Percentiles rank a stretch among this genome's conserved stretches.
Conservation (phyloP, 2,113 vertebrate species). For the Ursus arctos region DNA sequence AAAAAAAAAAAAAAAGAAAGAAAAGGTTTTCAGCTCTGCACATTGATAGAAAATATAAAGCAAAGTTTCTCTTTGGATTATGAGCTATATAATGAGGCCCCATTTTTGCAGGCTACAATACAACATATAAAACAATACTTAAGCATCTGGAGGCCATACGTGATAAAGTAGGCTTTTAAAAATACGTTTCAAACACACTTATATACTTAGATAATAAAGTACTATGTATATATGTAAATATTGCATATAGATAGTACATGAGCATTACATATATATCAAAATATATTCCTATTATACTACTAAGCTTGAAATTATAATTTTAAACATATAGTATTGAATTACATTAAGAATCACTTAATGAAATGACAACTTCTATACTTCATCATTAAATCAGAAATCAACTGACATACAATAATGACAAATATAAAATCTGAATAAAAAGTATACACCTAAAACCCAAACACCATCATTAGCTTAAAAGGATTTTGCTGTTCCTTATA, state of each 20-base stretch:
- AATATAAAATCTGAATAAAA: constrained; percentile 41
- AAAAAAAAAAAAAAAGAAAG: too few species aligned
- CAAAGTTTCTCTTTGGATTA: neutral
- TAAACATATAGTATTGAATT: neutral
- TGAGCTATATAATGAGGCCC: neutral
- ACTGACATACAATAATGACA: neutral
- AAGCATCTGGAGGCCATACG: neutral
- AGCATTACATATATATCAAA: neutral
- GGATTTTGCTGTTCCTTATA: neutral
- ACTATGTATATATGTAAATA: neutral
- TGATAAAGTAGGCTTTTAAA: neutral
- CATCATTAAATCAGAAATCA: constrained; percentile 44
- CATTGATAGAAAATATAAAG: constrained; percentile 18
- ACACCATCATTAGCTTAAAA: constrained; percentile 19
- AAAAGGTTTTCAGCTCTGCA: neutral
- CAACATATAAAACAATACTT: constrained; percentile 33
- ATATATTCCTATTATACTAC: neutral
- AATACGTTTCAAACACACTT: neutral
- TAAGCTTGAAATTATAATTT: constrained; percentile 19
- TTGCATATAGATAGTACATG: neutral
- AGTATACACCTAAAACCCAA: neutral
- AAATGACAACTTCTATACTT: constrained; percentile 18
- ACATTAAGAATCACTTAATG: constrained; percentile 27
- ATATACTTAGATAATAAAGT: neutral
- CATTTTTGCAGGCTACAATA: neutral